Base-by-base conservation (phyloP, 2,888 invertebrate genomes). In the Aleiodes alternator region DNA sequence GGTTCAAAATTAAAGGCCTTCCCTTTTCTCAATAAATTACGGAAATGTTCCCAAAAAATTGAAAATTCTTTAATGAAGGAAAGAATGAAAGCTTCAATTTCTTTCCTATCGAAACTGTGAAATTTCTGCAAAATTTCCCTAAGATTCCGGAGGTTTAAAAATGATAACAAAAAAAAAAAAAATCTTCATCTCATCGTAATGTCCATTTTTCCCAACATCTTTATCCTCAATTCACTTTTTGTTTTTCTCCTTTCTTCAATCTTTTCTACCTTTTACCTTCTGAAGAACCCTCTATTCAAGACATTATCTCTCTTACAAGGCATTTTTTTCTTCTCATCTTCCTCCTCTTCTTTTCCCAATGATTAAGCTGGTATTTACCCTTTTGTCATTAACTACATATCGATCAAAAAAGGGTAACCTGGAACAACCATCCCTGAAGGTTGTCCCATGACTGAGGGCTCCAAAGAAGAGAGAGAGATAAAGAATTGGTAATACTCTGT, bases 361-460 rank as follows among this genome's bases (percentile, higher is more conserved):
- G 9, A 14, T 68, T 68, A 51, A 51, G 51, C 31, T 29, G 68
- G 29, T 31, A 51, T 68, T 50, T 50, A 68, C 31, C 31, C 51
- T 68, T 68, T 68, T 68, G 50, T 51, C 50, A 51, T 68, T 68
- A 51, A 68, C 51, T 68, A 50, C 51, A 68, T 68, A 51, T 68
- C 68, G 68, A 68, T 50, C 31, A 29, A 68, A 64, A 64, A 68
- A 51, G 68, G 14, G 51, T 3, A 31, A 43, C 38, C 38, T 8
- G 38, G 38, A 7, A 38, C 38, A 48, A 50, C 29, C 68, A 29
- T 68, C 51, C 16, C 68, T 53, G 68, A 51, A 68, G 68, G 68
- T 68, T 51, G 68, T 68, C 68, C 14, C 16, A 31, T 14, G 38
- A 12, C 11, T 43, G 23, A 16, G 43, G 48, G 43, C 7, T 8